Evolutionary conservation across 2,888 invertebrate genomes (phyloP).

Genomic region (Yponomeuta plumbellus): DNA sequence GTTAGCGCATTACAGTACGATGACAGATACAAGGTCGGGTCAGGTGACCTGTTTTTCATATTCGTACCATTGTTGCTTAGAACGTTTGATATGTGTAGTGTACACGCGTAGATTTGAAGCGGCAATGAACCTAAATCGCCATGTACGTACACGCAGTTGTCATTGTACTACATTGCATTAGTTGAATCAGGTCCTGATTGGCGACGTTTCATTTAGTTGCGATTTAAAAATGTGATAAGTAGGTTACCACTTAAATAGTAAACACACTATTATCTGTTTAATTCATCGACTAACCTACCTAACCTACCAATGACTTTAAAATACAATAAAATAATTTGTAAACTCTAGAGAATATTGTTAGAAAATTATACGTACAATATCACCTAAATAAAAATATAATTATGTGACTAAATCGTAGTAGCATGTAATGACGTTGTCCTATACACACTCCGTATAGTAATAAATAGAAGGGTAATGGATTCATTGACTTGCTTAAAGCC

Average conservation of each 20-base stretch:
- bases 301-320: constrained; percentile 49
- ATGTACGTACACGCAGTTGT: too few relatives aligned
- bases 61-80: too few relatives aligned
- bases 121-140: too few relatives aligned
- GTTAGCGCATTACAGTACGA: too few relatives aligned
- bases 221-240: too few relatives aligned
- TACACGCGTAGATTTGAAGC: too few relatives aligned
- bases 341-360: constrained; percentile 69
- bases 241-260: constrained; percentile 26
- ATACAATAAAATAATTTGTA: constrained; percentile 67
- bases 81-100: too few relatives aligned
- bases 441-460: constrained; percentile 24
- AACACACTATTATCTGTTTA: constrained; percentile 41
- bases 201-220: too few relatives aligned
- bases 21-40: too few relatives aligned
- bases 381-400: constrained; percentile 61
- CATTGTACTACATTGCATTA: too few relatives aligned
- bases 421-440: constrained; percentile 37
- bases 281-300: constrained; percentile 49
- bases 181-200: too few relatives aligned
- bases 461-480: constrained; percentile 65
- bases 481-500: constrained; percentile 71
- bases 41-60: too few relatives aligned
- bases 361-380: constrained; percentile 60
- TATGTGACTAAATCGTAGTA: constrained; percentile 54